Percentiles rank a stretch among this genome's conserved stretches.
phyloP scores from a whole-genome alignment of 2,888 invertebrate species.

The Lottia scabra region DNA sequence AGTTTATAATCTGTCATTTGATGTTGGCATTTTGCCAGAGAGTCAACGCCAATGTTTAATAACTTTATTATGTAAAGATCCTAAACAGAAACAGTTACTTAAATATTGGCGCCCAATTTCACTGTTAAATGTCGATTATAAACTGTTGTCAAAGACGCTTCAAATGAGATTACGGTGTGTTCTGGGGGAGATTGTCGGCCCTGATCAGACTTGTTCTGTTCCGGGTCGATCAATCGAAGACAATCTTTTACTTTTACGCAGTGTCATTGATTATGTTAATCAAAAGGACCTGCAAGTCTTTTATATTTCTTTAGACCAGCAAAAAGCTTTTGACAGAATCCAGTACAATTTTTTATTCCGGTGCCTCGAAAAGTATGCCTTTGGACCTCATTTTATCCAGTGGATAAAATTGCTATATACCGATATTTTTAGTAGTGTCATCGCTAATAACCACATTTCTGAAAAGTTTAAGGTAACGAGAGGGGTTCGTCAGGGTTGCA shows the following conservation, averaged over 20 bases:
- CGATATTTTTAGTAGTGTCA: conserved; percentile 31
- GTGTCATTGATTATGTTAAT: conserved; percentile 35
- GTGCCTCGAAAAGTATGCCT: conserved; percentile 33
- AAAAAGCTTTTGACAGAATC: conserved; percentile 44
- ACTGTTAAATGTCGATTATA: conserved; percentile 37
- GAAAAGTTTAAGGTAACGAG: not conserved
- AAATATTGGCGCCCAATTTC: conserved; percentile 42
- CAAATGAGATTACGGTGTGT: conserved; percentile 31
- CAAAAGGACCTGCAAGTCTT: conserved; percentile 31
- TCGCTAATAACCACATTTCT: conserved; percentile 34
- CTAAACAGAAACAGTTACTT: conserved; percentile 20
- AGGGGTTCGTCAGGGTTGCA: not conserved
- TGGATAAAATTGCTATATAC: conserved; percentile 40
- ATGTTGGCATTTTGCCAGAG: conserved; percentile 20
- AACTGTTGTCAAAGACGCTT: conserved; percentile 39
- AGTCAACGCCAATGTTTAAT: conserved; percentile 23
- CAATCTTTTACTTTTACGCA: conserved; percentile 34
- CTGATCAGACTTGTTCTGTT: conserved; percentile 40
- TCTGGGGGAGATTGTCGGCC: conserved; percentile 27
- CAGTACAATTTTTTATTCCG: conserved; percentile 34
- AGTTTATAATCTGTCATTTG: conserved; percentile 22
- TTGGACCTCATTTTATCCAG: conserved; percentile 32
- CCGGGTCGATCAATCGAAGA: conserved; percentile 39
- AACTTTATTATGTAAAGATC: conserved; percentile 39
- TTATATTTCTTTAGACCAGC: conserved; percentile 41